Base-by-base conservation (phyloP, 2,113 vertebrate species). In the Naja naja region DNA sequence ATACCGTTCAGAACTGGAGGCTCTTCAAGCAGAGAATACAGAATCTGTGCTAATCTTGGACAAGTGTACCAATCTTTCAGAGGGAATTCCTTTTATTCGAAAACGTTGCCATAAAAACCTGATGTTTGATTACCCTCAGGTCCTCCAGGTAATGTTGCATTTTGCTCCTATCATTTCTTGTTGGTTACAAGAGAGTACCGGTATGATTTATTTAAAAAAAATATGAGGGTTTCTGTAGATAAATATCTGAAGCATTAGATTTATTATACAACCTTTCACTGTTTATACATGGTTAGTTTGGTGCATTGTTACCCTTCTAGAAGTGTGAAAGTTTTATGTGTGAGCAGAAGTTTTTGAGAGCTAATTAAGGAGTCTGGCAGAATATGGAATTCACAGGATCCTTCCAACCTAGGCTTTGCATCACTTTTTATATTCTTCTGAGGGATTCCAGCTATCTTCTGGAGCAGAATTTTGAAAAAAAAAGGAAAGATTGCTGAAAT, bases 71-170 rank as follows among this genome's bases (percentile, higher is more conserved):
- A 99, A 99, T 93, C 98, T 99, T 23, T 99, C 99, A 0, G 98
- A 99, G 87, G 99, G 98, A 0, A 93, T 97, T 25, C 97, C 98
- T 8, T 96, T 97, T 0, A 93, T 97, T 54, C 97, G 98, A 30
- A 99, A 98, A 87, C 98, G 99, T 88, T 99, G 99, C 95, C 98
- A 97, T 96, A 98, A 98, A 95, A 98, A 98, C 58, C 98, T 99
- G 95, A 97, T 98, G 93, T 99, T 98, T n/a, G 98, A 99, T 95
- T 99, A 99, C 96, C 99, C 99, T 14, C 99, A 99, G 27, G 98
- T 99, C 91, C 97, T 99, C 53, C 99, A 99, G 99, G 99, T 99
- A 94, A 94, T 97, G 58, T 22, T 64, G 0, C 5, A 2, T 93
- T 2, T 25, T 43, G 0, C 1, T 64, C 25, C 34, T 86, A 54